A percentile compares a stretch with the other conserved stretches of the same genome.
These are phyloP conservation scores for Xanthorhoe designata DNA, from an alignment of 2,888 invertebrate genomes.

Conservation along the genomic window DNA sequence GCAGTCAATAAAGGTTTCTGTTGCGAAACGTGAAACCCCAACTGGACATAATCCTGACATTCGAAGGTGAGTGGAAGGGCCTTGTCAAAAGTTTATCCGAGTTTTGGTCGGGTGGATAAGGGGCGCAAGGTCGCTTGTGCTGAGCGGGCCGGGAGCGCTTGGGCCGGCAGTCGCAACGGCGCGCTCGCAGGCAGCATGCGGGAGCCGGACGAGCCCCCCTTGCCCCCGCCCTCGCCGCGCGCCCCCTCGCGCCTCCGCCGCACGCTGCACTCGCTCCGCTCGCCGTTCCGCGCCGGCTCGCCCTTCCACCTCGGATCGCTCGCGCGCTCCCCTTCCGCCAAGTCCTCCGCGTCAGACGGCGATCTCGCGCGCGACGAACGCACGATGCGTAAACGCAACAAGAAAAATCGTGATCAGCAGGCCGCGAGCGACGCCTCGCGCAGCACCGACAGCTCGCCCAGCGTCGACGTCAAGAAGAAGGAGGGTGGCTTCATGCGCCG, in stretches of 20 bases:
- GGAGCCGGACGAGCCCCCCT: constrained; percentile 57
- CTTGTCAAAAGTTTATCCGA: constrained; percentile 68
- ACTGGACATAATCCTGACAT: constrained; percentile 32
- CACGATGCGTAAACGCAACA: constrained; percentile 83
- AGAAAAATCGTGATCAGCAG: constrained; percentile 69
- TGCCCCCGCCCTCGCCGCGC: constrained; percentile 55
- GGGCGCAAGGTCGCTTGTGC: constrained; percentile 65
- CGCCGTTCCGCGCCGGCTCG: constrained; percentile 82
- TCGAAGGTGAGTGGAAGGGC: constrained; percentile 42
- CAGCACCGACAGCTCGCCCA: constrained; percentile 63
- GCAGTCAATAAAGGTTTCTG: constrained; percentile 6
- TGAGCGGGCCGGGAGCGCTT: constrained; percentile 44
- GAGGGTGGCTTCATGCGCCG: constrained; percentile 69
- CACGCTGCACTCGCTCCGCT: constrained; percentile 78
- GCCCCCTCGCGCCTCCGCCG: constrained; percentile 77
- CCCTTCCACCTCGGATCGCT: constrained; percentile 82
- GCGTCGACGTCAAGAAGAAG: constrained; percentile 61
- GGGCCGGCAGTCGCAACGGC: constrained; percentile 66
- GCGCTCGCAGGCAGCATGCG: constrained; percentile 69
- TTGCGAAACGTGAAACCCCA: constrained; percentile 27
- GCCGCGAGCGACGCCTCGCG: constrained; percentile 62
- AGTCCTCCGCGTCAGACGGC: constrained; percentile 80
- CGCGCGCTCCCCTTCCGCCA: constrained; percentile 76
- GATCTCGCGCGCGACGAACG: constrained; percentile 79
- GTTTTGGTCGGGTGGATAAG: constrained; percentile 64